Base-by-base conservation (phyloP, 2,888 invertebrate genomes). In the Spisula solida region DNA sequence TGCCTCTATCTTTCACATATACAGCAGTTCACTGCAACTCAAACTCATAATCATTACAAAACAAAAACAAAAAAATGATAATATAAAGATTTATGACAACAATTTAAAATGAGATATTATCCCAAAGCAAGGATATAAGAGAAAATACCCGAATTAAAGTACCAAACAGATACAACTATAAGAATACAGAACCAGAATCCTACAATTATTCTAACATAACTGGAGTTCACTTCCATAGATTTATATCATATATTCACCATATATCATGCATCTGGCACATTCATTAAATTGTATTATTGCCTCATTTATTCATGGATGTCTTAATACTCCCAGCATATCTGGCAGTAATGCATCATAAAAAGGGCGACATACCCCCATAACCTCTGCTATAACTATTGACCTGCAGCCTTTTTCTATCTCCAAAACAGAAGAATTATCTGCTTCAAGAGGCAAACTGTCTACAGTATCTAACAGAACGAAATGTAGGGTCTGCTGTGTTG, bases 381-480 rank as follows among this genome's bases (percentile, higher is more conserved):
- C 75, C 75, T 75, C 25, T 12, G 31, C 2, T 14, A 34, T 75
- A 16, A 4, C 31, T 25, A 75, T 75, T 75, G 31, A 75, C 75
- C 75, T 75, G 29, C 16, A 75, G 75, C 34, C 75, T 25, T 14
- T 34, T 75, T 60, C 1, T 75, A 75, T 75, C 25, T 34, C 29
- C 29, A 34, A 75, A 34, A 75, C 31, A 75, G 75, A 75, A 31
- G 25, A 75, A 75, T 75, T 75, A 75, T 75, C 75, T 75, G 18
- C 75, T 75, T 75, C 34, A 75, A 31, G 29, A 31, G 31, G 75
- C 18, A 8, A 75, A 31, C 14, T 75, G 75, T 75, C 75, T 75
- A 34, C 75, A 14, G 14, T 75, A 34, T 31, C 16, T 75, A 66
- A 34, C 75, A 34, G 5, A 12, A 75, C 16, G 75, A 75, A 75